phyloP scores from a whole-genome alignment of 2,888 invertebrate genomes.

The Troides oblongomaculatus region DNA sequence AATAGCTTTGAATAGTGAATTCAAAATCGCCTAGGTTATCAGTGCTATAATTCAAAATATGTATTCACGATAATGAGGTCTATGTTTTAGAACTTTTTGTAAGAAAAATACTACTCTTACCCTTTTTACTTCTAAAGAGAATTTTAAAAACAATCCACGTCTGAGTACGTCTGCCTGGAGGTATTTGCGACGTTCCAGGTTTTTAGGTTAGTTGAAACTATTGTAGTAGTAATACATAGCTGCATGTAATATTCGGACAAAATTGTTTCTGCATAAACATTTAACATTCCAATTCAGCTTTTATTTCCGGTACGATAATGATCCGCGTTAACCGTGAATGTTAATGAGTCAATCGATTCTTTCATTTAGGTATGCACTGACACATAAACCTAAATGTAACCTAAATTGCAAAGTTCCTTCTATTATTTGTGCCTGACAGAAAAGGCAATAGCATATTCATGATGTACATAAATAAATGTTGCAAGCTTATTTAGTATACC shows the following conservation, averaged over 20 bases:
- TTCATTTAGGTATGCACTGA: constrained; percentile 50
- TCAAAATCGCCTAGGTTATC: too few relatives aligned
- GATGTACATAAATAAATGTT: constrained; percentile 21
- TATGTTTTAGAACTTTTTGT: too few relatives aligned
- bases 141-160: constrained; percentile 14
- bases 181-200: constrained; percentile 17
- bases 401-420: constrained; percentile 39
- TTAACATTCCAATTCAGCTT: constrained; percentile 21
- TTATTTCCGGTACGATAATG: constrained; percentile 9
- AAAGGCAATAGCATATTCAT: constrained; percentile 1
- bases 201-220: constrained; percentile 17
- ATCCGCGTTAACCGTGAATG: constrained; percentile 42
- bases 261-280: constrained; percentile 11
- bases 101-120: background rate
- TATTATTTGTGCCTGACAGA: constrained; percentile 33
- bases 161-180: constrained; percentile 1
- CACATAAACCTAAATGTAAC: constrained; percentile 45
- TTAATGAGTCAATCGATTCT: constrained; percentile 45
- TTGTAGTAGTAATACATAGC: constrained; percentile 9
- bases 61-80: too few relatives aligned
- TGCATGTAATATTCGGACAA: constrained; percentile 1
- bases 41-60: too few relatives aligned
- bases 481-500: background rate
- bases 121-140: constrained; percentile 9
- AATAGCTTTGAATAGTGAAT: too few relatives aligned